phyloP scores from a whole-genome alignment of 2,113 vertebrate species.

The Catagonus wagneri region DNA sequence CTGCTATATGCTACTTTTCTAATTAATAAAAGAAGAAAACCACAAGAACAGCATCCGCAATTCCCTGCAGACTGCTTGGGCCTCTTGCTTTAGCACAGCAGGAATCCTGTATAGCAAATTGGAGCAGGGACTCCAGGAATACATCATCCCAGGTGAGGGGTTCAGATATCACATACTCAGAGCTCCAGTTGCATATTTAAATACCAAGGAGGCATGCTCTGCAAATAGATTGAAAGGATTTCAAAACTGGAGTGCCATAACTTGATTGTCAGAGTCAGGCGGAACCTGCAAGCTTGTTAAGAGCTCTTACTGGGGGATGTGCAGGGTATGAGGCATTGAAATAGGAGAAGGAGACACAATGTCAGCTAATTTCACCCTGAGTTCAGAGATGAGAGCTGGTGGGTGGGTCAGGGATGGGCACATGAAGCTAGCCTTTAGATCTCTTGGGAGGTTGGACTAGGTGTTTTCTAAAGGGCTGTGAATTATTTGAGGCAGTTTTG shows the following conservation, averaged over 20 bases:
- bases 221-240: constrained; percentile 5
- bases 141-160: not conserved
- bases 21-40: constrained; percentile 38
- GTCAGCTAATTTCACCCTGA: not conserved
- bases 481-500: not conserved
- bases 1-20: not conserved
- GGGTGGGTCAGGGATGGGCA: not conserved
- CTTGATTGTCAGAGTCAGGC: constrained; percentile 6
- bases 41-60: not conserved
- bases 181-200: not conserved
- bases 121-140: not conserved
- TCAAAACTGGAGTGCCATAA: not conserved
- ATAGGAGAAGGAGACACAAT: fast-evolving
- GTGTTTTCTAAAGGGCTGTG: not conserved
- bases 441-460: not conserved
- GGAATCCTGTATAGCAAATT: not conserved
- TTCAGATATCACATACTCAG: fast-evolving
- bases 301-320: not conserved
- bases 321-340: not conserved
- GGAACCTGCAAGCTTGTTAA: not conserved
- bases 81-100: not conserved
- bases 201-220: not conserved
- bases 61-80: not conserved
- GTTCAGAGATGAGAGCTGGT: not conserved
- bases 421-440: not conserved